phyloP scores from a whole-genome alignment of 64 coral and sea anemone genomes.

The Dendronephthya gigantea region DNA sequence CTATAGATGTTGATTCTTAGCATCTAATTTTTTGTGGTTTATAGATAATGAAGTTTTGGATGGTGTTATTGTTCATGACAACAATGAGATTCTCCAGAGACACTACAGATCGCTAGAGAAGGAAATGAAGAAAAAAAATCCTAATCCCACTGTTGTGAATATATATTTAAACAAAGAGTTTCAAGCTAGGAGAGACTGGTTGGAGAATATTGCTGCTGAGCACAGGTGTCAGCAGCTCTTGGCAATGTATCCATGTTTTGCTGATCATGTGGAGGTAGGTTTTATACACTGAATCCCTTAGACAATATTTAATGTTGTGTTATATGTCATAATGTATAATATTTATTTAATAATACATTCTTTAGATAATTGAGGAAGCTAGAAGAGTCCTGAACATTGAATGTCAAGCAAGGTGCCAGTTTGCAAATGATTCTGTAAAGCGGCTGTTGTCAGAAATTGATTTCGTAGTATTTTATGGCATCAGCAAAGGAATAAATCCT shows the following conservation, averaged over 20 bases:
- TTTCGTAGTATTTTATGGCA: background rate
- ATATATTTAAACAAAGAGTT: background rate
- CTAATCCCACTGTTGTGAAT: background rate
- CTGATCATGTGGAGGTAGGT: background rate
- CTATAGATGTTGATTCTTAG: background rate
- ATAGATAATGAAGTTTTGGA: background rate
- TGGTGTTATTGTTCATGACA: background rate
- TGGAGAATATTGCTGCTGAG: background rate
- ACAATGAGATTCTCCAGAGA: background rate
- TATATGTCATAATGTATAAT: background rate
- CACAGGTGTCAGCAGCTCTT: background rate
- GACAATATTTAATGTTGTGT: background rate
- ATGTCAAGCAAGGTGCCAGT: background rate
- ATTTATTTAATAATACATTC: background rate
- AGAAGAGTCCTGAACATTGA: background rate
- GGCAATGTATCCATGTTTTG: background rate
- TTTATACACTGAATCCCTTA: background rate
- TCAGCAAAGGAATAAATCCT: background rate
- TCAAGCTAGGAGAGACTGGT: background rate
- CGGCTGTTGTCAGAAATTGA: background rate
- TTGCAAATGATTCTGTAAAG: background rate
- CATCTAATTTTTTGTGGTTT: background rate
- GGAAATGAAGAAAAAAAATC: conserved; percentile 3
- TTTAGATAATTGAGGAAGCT: background rate
- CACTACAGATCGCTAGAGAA: background rate